Evolutionary conservation across 2,888 invertebrate species (phyloP).

Genomic region (Geophilus truncorum): DNA sequence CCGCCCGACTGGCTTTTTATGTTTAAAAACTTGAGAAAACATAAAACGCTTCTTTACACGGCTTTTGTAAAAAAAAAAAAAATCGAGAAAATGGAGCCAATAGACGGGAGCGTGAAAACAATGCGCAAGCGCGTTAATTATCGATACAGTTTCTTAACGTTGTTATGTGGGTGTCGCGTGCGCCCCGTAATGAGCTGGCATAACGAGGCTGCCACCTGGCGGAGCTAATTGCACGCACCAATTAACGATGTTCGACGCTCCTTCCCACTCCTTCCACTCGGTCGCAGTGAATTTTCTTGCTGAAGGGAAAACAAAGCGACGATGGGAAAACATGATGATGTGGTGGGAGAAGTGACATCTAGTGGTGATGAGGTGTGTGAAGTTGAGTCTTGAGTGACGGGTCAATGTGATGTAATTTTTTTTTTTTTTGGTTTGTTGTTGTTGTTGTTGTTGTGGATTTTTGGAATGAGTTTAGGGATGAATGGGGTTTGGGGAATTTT

Average conservation of each 20-base stretch:
- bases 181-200: not conserved
- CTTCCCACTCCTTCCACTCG: not conserved
- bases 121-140: slow-evolving; percentile 3
- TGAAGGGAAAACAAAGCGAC: not conserved
- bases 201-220: not conserved
- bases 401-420: no score
- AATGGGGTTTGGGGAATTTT: no score
- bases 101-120: not conserved
- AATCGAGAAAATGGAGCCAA: no score
- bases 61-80: not conserved
- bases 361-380: no score
- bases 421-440: no score
- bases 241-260: not conserved
- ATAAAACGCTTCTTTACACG: not conserved
- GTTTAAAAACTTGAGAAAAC: not conserved
- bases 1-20: not conserved
- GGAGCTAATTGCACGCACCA: slow-evolving; percentile 8
- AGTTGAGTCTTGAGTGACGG: no score
- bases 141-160: not conserved
- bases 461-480: no score
- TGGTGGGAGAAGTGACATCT: no score
- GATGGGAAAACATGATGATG: not conserved
- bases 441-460: no score
- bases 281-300: not conserved
- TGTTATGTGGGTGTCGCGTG: not conserved